phyloP scores from a whole-genome alignment of 2,888 invertebrate species.

The Laspeyria flexula region DNA sequence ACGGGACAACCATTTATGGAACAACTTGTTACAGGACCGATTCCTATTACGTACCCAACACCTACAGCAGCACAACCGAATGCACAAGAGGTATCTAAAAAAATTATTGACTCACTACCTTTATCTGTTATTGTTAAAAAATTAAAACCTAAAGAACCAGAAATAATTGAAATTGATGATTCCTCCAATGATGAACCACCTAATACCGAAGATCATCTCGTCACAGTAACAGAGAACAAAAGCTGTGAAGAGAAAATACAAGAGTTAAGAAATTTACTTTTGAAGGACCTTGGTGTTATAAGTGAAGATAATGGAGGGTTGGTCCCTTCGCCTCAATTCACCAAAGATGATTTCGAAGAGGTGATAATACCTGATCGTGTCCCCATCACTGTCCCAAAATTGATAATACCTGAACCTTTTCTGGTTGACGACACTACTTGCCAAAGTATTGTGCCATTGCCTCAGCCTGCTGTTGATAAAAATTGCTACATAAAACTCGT shows the following conservation, averaged over 20 bases:
- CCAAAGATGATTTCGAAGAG: constrained; percentile 6
- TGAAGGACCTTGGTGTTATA: constrained; percentile 54
- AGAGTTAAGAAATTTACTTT: constrained; percentile 51
- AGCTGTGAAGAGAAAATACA: constrained; percentile 40
- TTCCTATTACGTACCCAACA: background rate
- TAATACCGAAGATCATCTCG: constrained; percentile 3
- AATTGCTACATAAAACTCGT: constrained; percentile 54
- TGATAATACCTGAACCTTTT: background rate
- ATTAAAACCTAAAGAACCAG: constrained; percentile 9
- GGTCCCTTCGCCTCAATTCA: background rate
- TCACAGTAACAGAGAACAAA: background rate
- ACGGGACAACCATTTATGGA: background rate
- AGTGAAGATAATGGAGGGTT: constrained; percentile 4
- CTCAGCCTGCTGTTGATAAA: background rate
- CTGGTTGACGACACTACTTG: background rate
- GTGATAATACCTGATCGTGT: background rate
- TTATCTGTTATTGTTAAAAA: background rate
- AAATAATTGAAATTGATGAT: constrained; percentile 65
- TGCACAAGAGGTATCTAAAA: background rate
- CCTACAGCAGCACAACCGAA: background rate
- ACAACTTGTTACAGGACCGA: background rate
- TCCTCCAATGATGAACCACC: constrained; percentile 57
- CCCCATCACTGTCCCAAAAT: background rate
- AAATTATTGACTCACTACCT: background rate
- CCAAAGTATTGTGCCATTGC: background rate